Evolutionary conservation across 2,797 vertebrate genomes (phyloP).

Genomic region (Enteromius viviparus): DNA sequence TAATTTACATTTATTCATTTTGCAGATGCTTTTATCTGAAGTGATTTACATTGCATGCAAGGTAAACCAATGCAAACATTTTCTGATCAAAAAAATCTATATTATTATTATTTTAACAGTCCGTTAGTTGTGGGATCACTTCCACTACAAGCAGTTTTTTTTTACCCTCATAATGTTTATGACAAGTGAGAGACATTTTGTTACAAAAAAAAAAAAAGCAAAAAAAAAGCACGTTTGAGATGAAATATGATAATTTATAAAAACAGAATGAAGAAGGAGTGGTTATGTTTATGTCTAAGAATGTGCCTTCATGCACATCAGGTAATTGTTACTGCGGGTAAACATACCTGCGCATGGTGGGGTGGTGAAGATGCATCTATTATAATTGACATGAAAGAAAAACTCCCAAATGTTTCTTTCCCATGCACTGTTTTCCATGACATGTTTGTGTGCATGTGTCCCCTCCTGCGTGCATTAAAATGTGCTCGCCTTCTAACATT

Average conservation of each 20-base stretch:
- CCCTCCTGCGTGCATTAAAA: slow-evolving; percentile 3
- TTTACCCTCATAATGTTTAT: neutral
- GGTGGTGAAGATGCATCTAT: neutral
- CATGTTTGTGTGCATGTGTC: slow-evolving; percentile 15
- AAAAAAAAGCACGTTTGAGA: neutral
- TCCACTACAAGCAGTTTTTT: neutral
- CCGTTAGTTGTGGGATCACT: neutral
- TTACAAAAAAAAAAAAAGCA: neutral
- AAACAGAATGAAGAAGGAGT: too few relatives aligned
- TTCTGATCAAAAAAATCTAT: neutral
- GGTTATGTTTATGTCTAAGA: neutral
- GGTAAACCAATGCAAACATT: neutral
- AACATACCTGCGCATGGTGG: neutral
- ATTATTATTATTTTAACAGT: neutral
- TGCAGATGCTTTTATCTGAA: neutral
- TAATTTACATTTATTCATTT: neutral
- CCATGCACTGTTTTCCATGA: neutral
- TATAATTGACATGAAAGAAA: neutral
- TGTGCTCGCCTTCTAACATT: neutral
- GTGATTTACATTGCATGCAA: neutral
- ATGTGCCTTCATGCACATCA: neutral
- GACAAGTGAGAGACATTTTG: neutral
- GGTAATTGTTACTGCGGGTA: neutral
- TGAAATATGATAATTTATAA: neutral
- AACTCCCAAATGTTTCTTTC: neutral